Base-by-base conservation (phyloP, 2,797 vertebrate genomes). In the Ctenosaura bakeri region DNA sequence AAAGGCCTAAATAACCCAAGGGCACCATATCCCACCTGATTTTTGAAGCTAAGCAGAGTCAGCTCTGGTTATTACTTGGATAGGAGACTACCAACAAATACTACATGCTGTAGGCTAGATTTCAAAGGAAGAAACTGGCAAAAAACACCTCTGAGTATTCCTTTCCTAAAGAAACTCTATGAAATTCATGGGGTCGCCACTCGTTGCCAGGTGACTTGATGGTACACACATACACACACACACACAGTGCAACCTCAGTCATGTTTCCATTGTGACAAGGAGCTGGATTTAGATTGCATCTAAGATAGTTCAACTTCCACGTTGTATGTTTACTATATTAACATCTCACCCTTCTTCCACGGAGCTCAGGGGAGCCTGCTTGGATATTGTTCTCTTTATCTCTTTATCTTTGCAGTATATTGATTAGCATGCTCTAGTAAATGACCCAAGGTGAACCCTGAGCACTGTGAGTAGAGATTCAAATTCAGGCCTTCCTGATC, bases 391-490 rank as follows among this genome's bases (percentile, higher is more conserved):
- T 71, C 91, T 59, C 62, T 92, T 77, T 0, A 0, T 46, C 69
- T 42, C 2, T 3, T 38, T 38, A 42, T 5, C 35, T 38, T 35
- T 20, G 35, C 73, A 74, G 24, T 64, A 59, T 22, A 64, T 9
- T 42, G 62, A 64, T 62, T 29, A 81, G 79, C 6, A 56, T 81
- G 32, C 85, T 88, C 0, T 92, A 92, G 76, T 2, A 79, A 54
- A 64, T 88, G n/a, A 83, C 42, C 38, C 52, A 29, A 12, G 2
- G 22, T 85, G 59, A 13, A 42, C 0, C 0, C 42, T 62, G 89
- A 76, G 52, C 1, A 56, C 64, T 52, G 77, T 91, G 66, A 90
- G 35, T 88, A 69, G 90, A 85, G 82, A 78, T 89, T 76, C 1
- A 26, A 77, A 88, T 73, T 82, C 80, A 46, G 66, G 82, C 73